A percentile compares a stretch with the other conserved stretches of the same genome.
phyloP scores from a whole-genome alignment of 2,888 invertebrate species.

The Tridacna gigas region DNA sequence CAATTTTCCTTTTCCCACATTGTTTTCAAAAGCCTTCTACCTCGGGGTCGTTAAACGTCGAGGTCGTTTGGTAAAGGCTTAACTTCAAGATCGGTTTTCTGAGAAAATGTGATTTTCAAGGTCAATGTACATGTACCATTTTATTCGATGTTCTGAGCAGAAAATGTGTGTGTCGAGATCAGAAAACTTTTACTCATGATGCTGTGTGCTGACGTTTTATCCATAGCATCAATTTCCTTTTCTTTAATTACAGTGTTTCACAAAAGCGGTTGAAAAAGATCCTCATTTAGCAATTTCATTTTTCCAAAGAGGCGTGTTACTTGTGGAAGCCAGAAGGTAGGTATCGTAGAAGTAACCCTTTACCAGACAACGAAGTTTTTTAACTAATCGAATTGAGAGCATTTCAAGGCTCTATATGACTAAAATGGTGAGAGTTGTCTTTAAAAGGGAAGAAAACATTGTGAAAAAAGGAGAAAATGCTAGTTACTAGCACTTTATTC shows the following conservation, averaged over 20 bases:
- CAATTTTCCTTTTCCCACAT: background rate
- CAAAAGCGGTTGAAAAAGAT: constrained; percentile 44
- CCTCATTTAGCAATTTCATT: constrained; percentile 42
- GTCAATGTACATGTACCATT: no score
- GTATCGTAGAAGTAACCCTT: background rate
- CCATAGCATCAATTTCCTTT: background rate
- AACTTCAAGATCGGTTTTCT: background rate
- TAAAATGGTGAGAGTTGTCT: no score
- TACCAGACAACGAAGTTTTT: no score
- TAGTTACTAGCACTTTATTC: no score
- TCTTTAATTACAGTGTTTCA: constrained; percentile 44
- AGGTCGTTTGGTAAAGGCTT: no score
- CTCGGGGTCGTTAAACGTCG: no score
- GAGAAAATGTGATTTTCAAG: background rate
- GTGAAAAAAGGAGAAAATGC: no score
- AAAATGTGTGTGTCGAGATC: background rate
- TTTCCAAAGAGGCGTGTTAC: constrained; percentile 48
- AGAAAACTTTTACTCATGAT: background rate
- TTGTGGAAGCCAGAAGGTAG: background rate
- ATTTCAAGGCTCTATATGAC: no score
- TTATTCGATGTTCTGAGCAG: background rate
- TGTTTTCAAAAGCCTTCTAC: background rate
- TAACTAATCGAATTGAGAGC: no score
- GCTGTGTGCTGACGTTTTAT: no score
- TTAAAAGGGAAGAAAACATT: no score